These are phyloP conservation scores for Toxostoma redivivum DNA, from an alignment of 2,113 vertebrate species.

Conservation along the genomic window DNA sequence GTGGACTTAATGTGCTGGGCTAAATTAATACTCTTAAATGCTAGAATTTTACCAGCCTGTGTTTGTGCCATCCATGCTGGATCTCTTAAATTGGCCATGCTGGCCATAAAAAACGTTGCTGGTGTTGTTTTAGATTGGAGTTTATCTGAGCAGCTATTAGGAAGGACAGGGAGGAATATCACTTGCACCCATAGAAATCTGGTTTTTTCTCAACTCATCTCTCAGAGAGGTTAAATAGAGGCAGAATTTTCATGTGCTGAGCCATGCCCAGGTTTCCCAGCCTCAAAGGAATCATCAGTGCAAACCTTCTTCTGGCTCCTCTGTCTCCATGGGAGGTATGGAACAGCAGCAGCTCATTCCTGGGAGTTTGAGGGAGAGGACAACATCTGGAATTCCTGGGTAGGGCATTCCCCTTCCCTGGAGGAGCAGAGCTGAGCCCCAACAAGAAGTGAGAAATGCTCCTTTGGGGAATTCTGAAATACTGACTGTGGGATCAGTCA, in stretches of 20 bases:
- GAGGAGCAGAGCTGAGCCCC: not conserved
- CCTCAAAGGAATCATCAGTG: not conserved
- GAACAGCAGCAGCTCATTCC: not conserved
- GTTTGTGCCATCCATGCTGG: not conserved
- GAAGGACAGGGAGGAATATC: not conserved
- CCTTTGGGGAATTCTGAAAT: not conserved
- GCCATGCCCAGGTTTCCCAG: fast-evolving
- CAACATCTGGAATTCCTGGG: not conserved
- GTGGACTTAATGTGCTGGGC: not conserved
- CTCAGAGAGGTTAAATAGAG: not conserved
- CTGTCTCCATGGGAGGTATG: not conserved
- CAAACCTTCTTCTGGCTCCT: not conserved
- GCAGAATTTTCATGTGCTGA: not conserved
- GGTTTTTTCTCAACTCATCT: not conserved
- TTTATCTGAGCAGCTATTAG: not conserved
- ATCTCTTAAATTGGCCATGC: not conserved
- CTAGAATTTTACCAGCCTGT: not conserved
- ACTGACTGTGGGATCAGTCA: not conserved
- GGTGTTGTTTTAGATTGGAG: not conserved
- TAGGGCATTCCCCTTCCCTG: not conserved
- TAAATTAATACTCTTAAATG: conserved; percentile 16
- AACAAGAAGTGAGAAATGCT: fast-evolving
- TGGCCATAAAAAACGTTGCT: not conserved
- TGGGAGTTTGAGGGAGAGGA: not conserved
- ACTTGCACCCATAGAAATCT: not conserved